Conservation (phyloP, 1,140 invertebrate species). For the Temnothorax longispinosus region DNA sequence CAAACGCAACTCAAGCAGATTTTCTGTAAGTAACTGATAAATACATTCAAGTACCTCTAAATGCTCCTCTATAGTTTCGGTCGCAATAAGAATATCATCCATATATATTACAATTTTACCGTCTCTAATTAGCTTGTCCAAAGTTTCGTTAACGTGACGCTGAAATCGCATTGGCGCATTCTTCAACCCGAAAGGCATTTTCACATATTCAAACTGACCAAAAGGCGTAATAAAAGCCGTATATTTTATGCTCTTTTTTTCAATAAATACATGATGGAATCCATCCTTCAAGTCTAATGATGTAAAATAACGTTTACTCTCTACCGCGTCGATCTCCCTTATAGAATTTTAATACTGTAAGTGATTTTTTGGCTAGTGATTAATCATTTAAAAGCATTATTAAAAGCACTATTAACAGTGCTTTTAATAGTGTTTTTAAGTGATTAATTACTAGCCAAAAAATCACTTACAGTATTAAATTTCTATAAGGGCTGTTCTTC, state of each 20-base stretch:
- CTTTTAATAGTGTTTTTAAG: too few relatives aligned
- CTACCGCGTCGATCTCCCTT: background rate
- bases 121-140: background rate
- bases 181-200: background rate
- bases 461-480: too few relatives aligned
- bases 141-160: background rate
- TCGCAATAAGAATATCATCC: background rate
- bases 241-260: background rate
- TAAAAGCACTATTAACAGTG: too few relatives aligned
- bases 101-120: background rate
- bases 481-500: too few relatives aligned
- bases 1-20: too few relatives aligned
- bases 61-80: background rate
- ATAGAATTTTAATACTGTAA: too few relatives aligned
- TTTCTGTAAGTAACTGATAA: background rate
- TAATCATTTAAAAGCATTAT: too few relatives aligned
- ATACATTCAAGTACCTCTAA: background rate
- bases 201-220: background rate
- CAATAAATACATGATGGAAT: background rate
- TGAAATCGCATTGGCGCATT: background rate
- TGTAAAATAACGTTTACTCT: conserved; percentile 1
- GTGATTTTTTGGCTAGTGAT: too few relatives aligned
- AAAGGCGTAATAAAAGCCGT: background rate
- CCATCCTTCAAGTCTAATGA: background rate
- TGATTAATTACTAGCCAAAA: too few relatives aligned